Evolutionary conservation across 2,888 invertebrate species (phyloP), one percentile per base, ranked within the genome.

Genomic region (Dicranocentrus wangi): DNA sequence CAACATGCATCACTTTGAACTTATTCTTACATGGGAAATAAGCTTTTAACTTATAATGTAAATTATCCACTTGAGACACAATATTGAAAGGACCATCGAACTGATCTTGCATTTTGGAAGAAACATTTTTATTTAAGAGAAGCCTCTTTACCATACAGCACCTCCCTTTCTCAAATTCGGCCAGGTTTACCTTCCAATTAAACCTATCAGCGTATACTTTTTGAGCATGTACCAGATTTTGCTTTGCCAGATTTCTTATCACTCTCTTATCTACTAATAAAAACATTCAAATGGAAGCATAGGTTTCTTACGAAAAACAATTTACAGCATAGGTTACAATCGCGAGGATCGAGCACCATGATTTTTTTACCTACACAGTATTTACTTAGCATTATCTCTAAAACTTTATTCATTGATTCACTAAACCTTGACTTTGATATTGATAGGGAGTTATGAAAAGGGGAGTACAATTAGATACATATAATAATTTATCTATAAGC

Each of bases 281-380:
- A n/a, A 28, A 7, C 23, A 60, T 19, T 60, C 60, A 25, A 60
- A 60, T 2, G 60, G 60, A 60, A 60, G 60, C 19, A 27, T 1
- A 25, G 60, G 60, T 17, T 60, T 60, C 28, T 60, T 60, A 19
- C 60, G 25, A 32, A 39, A 63, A 1, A 63, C 63, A 10, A 63
- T 39, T 63, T 63, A 63, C 19, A 25, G 63, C 63, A 63, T 63
- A 63, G 8, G 63, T 63, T 10, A 63, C 19, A 15, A 63, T 63
- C 8, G 63, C 39, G 1, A 63, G 15, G 7, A 63, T 5, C 1
- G 7, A 39, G 23, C 21, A n/a, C 63, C 63, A 63, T 10, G 2
- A 17, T 19, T 39, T 39, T 17, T 63, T 63, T 10, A 19, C 42
- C 17, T 25, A 3, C 2, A 63, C 63, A 63, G 17, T 63, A 63